Conservation (phyloP, 2,797 vertebrate genomes). For the Oreonectes daqikongensis region DNA sequence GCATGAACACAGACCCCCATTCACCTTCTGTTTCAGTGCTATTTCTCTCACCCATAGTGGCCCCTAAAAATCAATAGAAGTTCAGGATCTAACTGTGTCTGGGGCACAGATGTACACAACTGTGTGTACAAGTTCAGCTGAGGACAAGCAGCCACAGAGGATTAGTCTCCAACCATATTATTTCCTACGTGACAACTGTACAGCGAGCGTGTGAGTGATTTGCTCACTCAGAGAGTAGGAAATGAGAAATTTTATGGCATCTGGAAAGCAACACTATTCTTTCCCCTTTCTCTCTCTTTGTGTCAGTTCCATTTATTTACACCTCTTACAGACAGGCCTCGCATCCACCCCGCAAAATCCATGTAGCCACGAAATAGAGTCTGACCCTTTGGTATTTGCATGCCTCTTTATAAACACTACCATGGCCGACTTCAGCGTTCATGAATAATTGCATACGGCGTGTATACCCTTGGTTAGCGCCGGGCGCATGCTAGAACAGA, state of each 20-base stretch:
- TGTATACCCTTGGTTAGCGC: constrained; percentile 37
- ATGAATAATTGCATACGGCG: constrained; percentile 50
- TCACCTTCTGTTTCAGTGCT: constrained; percentile 55
- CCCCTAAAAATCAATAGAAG: constrained; percentile 66
- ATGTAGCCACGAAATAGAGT: constrained; percentile 29
- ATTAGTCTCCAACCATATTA: constrained; percentile 53
- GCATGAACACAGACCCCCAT: constrained; percentile 55
- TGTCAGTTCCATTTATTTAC: constrained; percentile 40
- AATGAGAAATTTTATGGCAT: constrained; percentile 45
- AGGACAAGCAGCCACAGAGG: constrained; percentile 58
- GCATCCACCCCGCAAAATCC: constrained; percentile 5
- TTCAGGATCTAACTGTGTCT: constrained; percentile 61
- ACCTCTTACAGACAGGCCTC: constrained; percentile 14
- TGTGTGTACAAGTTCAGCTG: constrained; percentile 66
- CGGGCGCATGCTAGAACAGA: constrained; percentile 31
- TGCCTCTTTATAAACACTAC: constrained; percentile 43
- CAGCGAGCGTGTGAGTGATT: constrained; percentile 28
- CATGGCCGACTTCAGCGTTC: constrained; percentile 45
- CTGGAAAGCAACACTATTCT: constrained; percentile 22
- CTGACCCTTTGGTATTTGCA: constrained; percentile 50
- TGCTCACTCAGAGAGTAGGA: constrained; percentile 28
- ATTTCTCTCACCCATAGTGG: constrained; percentile 61
- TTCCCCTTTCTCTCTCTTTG: constrained; percentile 26
- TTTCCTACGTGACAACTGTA: constrained; percentile 39
- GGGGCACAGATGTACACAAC: constrained; percentile 61